Conservation (phyloP, 2,888 invertebrate species). For the Hydrotaea diabolus region DNA sequence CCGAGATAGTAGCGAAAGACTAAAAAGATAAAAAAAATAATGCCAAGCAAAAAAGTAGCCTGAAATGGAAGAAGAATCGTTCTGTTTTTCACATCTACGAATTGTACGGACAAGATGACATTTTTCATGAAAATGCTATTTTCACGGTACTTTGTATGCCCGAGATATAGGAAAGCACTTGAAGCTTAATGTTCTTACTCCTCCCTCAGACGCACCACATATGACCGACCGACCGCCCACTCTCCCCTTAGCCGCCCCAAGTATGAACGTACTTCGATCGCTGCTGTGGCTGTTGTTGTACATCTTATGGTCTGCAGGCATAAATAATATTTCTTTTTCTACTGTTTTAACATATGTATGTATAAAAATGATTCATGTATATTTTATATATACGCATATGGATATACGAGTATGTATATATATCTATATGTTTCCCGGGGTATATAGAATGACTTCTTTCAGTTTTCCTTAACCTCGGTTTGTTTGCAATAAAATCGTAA, state of each 20-base stretch:
- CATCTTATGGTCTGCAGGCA: conserved; percentile 58
- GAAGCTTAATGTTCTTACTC: conserved; percentile 17
- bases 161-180: conserved; percentile 35
- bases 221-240: too few relatives aligned
- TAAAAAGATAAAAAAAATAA: background rate
- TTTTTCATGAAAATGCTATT: conserved; percentile 41
- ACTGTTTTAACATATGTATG: conserved; percentile 39
- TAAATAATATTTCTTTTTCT: conserved; percentile 55
- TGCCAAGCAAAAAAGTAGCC: too few relatives aligned
- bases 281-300: conserved; percentile 48
- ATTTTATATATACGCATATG: conserved; percentile 54
- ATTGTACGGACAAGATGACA: conserved; percentile 10
- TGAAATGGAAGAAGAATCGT: background rate
- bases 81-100: background rate
- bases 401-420: conserved; percentile 15
- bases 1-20: background rate
- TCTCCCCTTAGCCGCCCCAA: too few relatives aligned
- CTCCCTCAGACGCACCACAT: too few relatives aligned
- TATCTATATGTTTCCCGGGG: background rate
- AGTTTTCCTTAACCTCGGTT: conserved; percentile 9
- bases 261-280: background rate
- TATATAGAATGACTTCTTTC: conserved; percentile 54
- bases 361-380: conserved; percentile 49
- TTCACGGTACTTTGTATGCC: conserved; percentile 56
- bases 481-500: conserved; percentile 79